These are phyloP conservation scores for Spondyliosoma cantharus DNA, from an alignment of 2,797 vertebrate species.

Conservation along the genomic window DNA sequence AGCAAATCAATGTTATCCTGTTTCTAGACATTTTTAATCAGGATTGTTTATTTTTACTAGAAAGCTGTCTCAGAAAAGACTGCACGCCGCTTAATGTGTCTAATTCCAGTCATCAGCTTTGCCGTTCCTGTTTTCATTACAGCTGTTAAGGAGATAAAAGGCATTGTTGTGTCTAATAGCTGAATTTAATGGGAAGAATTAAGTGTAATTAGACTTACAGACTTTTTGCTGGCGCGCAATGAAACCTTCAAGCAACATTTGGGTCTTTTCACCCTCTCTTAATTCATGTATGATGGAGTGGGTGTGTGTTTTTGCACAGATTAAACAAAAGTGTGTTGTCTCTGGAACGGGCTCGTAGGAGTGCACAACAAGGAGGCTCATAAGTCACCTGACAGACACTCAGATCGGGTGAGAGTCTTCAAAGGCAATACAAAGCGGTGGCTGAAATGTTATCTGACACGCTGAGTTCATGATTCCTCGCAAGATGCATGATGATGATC, in stretches of 20 bases:
- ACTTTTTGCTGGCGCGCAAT: conserved; percentile 4
- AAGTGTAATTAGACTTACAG: conserved; percentile 44
- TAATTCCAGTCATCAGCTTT: conserved; percentile 29
- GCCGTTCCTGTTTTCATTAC: conserved; percentile 51
- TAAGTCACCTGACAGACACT: conserved; percentile 47
- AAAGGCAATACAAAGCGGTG: conserved; percentile 38
- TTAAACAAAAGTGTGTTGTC: conserved; percentile 56
- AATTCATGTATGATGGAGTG: conserved; percentile 36
- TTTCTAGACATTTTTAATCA: not conserved
- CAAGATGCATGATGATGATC: conserved; percentile 35
- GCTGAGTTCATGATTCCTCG: conserved; percentile 17
- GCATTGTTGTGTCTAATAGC: conserved; percentile 33
- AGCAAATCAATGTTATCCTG: not conserved
- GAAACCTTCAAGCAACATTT: conserved; percentile 38
- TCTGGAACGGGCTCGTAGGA: conserved; percentile 52
- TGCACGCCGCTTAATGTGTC: conserved; percentile 3
- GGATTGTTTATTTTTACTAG: not conserved
- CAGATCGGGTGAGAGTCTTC: conserved; percentile 34
- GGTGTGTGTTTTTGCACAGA: conserved; percentile 43
- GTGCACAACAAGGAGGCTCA: conserved; percentile 30
- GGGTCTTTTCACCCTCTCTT: conserved; percentile 48
- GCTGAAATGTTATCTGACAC: conserved; percentile 37
- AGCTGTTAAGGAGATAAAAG: conserved; percentile 33
- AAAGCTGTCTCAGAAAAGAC: not conserved
- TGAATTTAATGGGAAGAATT: conserved; percentile 37